phyloP scores from a whole-genome alignment of 2,797 vertebrate species.

The Apodemus agrarius region DNA sequence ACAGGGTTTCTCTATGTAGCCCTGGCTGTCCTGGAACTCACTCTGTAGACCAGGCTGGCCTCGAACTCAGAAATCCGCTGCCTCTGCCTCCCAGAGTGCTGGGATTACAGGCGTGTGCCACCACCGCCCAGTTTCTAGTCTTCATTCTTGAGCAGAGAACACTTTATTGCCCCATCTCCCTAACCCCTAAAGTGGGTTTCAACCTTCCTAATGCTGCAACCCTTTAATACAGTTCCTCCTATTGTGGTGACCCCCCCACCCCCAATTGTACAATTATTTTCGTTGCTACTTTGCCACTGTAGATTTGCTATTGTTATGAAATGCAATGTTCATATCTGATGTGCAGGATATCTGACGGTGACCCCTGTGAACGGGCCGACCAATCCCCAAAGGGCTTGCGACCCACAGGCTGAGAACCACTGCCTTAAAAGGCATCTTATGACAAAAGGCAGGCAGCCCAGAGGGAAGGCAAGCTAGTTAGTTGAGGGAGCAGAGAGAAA shows the following conservation, averaged over 20 bases:
- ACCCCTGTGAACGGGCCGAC: background rate
- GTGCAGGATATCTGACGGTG: background rate
- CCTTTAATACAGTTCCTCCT: background rate
- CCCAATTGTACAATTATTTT: background rate
- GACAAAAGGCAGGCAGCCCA: background rate
- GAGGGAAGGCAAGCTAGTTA: background rate
- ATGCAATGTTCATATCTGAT: background rate
- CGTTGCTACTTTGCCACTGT: background rate
- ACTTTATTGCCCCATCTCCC: background rate
- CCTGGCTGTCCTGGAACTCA: too few relatives aligned
- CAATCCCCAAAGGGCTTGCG: fast-evolving
- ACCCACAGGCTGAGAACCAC: background rate
- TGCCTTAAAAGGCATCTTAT: background rate
- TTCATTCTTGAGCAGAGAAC: background rate
- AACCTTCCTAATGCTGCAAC: background rate
- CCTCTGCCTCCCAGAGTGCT: too few relatives aligned
- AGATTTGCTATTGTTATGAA: background rate
- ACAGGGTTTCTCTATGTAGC: too few relatives aligned
- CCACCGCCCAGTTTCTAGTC: background rate
- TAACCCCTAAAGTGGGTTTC: background rate
- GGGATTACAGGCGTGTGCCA: too few relatives aligned
- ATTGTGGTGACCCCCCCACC: background rate
- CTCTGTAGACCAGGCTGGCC: too few relatives aligned
- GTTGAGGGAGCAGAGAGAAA: background rate
- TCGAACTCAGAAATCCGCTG: too few relatives aligned